Evolutionary conservation across 2,888 invertebrate genomes (phyloP).

Genomic region (Argynnis bischoffii): DNA sequence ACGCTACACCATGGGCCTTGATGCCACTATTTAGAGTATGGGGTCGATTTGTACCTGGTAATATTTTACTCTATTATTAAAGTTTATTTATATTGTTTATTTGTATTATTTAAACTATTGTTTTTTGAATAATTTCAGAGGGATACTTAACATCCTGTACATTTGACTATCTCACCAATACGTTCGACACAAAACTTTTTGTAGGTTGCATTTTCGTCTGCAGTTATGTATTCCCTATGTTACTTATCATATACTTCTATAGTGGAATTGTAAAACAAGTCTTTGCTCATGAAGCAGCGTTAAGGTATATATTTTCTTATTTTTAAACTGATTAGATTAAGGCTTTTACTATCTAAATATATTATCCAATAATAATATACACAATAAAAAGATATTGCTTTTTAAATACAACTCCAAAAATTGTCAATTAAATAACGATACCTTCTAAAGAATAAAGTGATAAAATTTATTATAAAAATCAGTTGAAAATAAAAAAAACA

Average conservation of each 20-base stretch:
- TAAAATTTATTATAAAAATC: too few species aligned
- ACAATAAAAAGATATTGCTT: too few species aligned
- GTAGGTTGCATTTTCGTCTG: slow-evolving; percentile 89
- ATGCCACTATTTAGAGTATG: slow-evolving; percentile 91
- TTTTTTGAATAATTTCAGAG: slow-evolving; percentile 79
- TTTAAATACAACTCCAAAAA: too few species aligned
- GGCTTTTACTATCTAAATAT: too few species aligned
- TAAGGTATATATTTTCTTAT: slow-evolving; percentile 68
- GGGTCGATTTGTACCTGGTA: slow-evolving; percentile 93
- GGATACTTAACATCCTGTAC: slow-evolving; percentile 94
- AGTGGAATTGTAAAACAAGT: slow-evolving; percentile 94
- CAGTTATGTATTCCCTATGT: slow-evolving; percentile 90
- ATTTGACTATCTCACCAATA: slow-evolving; percentile 91
- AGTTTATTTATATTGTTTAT: not conserved
- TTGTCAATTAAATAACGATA: too few species aligned
- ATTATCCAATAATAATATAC: too few species aligned
- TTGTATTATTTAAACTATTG: not conserved
- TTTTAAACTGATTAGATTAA: not conserved
- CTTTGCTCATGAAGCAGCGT: slow-evolving; percentile 91
- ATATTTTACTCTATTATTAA: slow-evolving; percentile 25
- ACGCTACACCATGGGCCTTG: slow-evolving; percentile 90
- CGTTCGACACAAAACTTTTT: slow-evolving; percentile 90
- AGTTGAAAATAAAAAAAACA: too few species aligned
- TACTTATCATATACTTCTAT: slow-evolving; percentile 90
- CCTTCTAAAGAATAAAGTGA: too few species aligned